Conservation (phyloP, 2,797 vertebrate species). For the Orestias chungarensis region DNA sequence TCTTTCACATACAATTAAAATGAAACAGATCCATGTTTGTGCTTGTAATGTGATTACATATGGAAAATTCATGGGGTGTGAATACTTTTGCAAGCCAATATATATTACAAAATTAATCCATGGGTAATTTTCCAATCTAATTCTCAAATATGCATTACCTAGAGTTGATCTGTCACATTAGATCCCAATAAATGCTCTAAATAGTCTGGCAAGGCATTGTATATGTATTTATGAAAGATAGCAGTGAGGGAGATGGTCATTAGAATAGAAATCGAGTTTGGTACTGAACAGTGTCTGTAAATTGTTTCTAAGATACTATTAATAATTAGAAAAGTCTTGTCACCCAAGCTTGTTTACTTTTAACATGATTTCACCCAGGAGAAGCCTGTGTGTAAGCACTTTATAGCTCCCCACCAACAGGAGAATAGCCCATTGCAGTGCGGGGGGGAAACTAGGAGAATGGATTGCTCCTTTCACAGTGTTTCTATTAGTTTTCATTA, state of each 20-base stretch:
- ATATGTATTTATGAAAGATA: neutral
- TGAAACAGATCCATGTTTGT: too few species aligned
- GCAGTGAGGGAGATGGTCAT: neutral
- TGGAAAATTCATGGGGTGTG: too few species aligned
- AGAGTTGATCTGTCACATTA: neutral
- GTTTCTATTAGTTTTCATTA: slow-evolving; percentile 85
- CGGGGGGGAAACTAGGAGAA: slow-evolving; percentile 70
- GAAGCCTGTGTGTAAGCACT: slow-evolving; percentile 62
- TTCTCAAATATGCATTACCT: neutral
- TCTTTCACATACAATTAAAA: too few species aligned
- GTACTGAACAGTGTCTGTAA: slow-evolving; percentile 34
- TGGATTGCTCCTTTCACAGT: slow-evolving; percentile 75
- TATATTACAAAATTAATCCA: too few species aligned
- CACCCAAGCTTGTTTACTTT: slow-evolving; percentile 56
- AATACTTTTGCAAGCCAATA: too few species aligned
- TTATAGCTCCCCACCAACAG: slow-evolving; percentile 47
- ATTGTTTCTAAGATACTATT: slow-evolving; percentile 24
- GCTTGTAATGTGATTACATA: too few species aligned
- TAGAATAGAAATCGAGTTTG: slow-evolving; percentile 17
- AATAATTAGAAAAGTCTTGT: slow-evolving; percentile 35
- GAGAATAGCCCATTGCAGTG: slow-evolving; percentile 64
- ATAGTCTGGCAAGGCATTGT: neutral
- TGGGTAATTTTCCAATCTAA: neutral
- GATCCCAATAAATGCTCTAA: neutral
- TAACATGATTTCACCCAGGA: slow-evolving; percentile 42